Evolutionary conservation across 1,140 invertebrate species (phyloP), one percentile per base, ranked within the genome.

Genomic region (Protaetia brevitarsis): DNA sequence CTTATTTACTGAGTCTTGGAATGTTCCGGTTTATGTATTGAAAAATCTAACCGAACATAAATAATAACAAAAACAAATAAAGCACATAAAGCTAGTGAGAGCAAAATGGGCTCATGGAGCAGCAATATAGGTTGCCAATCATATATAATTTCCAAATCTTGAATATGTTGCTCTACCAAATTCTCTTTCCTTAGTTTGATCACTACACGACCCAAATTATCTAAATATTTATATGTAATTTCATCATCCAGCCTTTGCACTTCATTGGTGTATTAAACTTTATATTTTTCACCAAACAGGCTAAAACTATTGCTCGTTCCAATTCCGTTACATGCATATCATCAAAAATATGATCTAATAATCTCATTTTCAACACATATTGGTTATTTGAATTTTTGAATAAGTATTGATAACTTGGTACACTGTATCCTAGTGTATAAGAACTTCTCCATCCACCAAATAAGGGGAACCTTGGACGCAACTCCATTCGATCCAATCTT

Each of bases 361-460:
- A 81, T 67, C 94, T 85, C 89, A 99, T 95, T 75, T 94, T 95
- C 41, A 99, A 78, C 30, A 90, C 83, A 81, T 93, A 97, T 77
- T 88, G 86, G 72, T 91, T 93, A 72, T 85, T 86, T 1, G 61
- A 30, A 27, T 69, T 68, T 68, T 91, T 89, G 75, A 86, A 97
- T 2, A 99, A 82, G 79, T 98, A 98, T 77, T 98, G 95, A 76
- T 96, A 97, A 67, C 94, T 95, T 1, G 98, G 97, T 1, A 99
- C 88, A 82, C 97, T 98, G 81, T 99, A 99, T 0, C 98, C 97
- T 59, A 99, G 82, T 31, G 89, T 91, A 79, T 99, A 99, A 73
- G 96, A 92, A 2, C 96, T 99, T 79, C 95, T 96, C 97, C 97
- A 99, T 2, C 98, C 97, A 59, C 98, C 98, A 82, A 99, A 99